phyloP scores from a whole-genome alignment of 2,888 invertebrate genomes.

The Leucozona laternaria region DNA sequence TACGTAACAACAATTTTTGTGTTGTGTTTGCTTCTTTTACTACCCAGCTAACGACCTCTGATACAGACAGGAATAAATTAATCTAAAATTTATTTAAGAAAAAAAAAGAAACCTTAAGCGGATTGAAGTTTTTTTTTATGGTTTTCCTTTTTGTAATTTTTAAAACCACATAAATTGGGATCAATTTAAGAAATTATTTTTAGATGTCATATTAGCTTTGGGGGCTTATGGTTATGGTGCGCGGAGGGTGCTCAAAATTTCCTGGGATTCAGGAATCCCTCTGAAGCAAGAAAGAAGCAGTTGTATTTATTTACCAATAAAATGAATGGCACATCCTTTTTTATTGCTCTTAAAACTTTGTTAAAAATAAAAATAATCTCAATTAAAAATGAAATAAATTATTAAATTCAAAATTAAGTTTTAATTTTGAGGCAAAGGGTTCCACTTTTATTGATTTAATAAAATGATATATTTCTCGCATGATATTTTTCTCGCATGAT shows the following conservation, averaged over 20 bases:
- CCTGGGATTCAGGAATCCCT: neutral
- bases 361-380: too few relatives aligned
- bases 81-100: conserved; percentile 47
- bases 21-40: conserved; percentile 34
- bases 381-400: too few relatives aligned
- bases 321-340: too few relatives aligned
- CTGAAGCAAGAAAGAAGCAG: neutral
- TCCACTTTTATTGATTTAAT: too few relatives aligned
- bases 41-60: conserved; percentile 56
- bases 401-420: too few relatives aligned
- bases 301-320: too few relatives aligned
- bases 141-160: conserved; percentile 47
- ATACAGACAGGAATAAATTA: conserved; percentile 60
- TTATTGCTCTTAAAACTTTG: too few relatives aligned
- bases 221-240: conserved; percentile 10
- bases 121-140: conserved; percentile 53
- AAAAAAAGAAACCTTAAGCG: conserved; percentile 40
- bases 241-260: neutral
- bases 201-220: conserved; percentile 18
- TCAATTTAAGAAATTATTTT: conserved; percentile 61
- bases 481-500: too few relatives aligned
- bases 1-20: conserved; percentile 5
- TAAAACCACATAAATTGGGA: conserved; percentile 67
- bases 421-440: too few relatives aligned
- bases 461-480: too few relatives aligned